phyloP scores from a whole-genome alignment of 2,888 invertebrate species.

The Diadromus collaris region DNA sequence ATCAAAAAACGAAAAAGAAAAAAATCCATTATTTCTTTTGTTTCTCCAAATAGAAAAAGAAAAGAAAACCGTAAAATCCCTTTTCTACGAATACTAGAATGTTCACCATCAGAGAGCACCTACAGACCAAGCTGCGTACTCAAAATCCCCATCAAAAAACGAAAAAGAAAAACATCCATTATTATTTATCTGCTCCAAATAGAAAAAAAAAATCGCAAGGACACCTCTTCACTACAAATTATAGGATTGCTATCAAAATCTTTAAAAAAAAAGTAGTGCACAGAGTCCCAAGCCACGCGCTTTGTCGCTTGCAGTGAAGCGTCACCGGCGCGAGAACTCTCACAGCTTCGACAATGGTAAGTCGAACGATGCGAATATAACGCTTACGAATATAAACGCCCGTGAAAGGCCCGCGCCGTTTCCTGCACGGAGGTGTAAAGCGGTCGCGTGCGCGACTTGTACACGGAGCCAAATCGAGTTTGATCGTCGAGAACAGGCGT shows the following conservation, averaged over 20 bases:
- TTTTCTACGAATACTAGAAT: too few species aligned
- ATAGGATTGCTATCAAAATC: too few species aligned
- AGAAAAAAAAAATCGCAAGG: too few species aligned
- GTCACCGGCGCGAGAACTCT: slow-evolving; percentile 20
- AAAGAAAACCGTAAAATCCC: too few species aligned
- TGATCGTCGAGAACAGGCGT: slow-evolving; percentile 58
- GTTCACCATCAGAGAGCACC: too few species aligned
- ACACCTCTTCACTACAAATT: too few species aligned
- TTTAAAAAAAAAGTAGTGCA: too few species aligned
- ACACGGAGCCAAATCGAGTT: slow-evolving; percentile 59
- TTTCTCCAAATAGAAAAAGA: neutral
- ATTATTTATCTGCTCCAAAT: too few species aligned
- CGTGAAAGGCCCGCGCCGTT: slow-evolving; percentile 2
- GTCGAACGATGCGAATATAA: slow-evolving; percentile 14
- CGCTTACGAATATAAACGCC: slow-evolving; percentile 12
- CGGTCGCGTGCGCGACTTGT: slow-evolving; percentile 3
- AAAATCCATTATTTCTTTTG: neutral
- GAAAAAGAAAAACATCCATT: too few species aligned
- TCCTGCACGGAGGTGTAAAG: slow-evolving; percentile 3
- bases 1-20: neutral
- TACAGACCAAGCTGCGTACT: too few species aligned
- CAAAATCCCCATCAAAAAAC: too few species aligned
- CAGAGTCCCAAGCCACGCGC: too few species aligned
- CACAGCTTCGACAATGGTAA: slow-evolving; percentile 24
- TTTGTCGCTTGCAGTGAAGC: slow-evolving; percentile 1